A percentile compares a stretch with the other conserved stretches of the same genome.
These are phyloP conservation scores for Neoscelio sp. DNA, from an alignment of 2,888 invertebrate species.

Conservation along the genomic window DNA sequence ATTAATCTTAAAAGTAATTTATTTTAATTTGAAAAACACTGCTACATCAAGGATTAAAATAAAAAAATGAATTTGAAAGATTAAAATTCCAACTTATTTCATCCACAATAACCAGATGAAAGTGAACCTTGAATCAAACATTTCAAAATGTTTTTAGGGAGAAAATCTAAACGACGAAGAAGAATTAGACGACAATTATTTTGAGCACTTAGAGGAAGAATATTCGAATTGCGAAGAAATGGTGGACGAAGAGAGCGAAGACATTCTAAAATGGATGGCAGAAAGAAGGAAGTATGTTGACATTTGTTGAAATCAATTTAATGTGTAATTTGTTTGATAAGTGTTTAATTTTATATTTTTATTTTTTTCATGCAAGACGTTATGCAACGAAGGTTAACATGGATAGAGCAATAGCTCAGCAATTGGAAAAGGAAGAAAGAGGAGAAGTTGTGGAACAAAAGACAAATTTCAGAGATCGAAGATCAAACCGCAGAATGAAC, in stretches of 20 bases:
- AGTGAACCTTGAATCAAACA: not conserved
- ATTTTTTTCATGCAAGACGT: slow-evolving; percentile 82
- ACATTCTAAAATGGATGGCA: slow-evolving; percentile 92
- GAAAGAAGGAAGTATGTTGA: slow-evolving; percentile 88
- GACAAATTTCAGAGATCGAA: slow-evolving; percentile 75
- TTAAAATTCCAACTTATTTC: slow-evolving; percentile 36
- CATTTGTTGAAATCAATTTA: slow-evolving; percentile 8
- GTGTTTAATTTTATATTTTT: slow-evolving; percentile 7
- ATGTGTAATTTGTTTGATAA: slow-evolving; percentile 1
- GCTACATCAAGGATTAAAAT: not conserved
- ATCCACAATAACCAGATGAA: slow-evolving; percentile 20
- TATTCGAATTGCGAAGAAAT: not conserved
- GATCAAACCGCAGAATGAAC: slow-evolving; percentile 67
- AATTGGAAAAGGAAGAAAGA: slow-evolving; percentile 88
- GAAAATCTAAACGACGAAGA: slow-evolving; percentile 68
- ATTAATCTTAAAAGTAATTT: not conserved
- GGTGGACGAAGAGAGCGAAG: slow-evolving; percentile 85
- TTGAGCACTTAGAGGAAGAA: slow-evolving; percentile 13
- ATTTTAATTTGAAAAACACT: not conserved
- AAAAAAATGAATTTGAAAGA: slow-evolving; percentile 16
- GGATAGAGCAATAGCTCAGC: slow-evolving; percentile 86
- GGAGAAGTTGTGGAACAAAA: slow-evolving; percentile 87
- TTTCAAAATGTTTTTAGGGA: slow-evolving; percentile 16
- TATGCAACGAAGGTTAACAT: slow-evolving; percentile 90
- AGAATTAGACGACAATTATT: slow-evolving; percentile 51